These are phyloP conservation scores for Parazoanthus darwini DNA, from an alignment of 92 coral and sea anemone species.

Conservation along the genomic window DNA sequence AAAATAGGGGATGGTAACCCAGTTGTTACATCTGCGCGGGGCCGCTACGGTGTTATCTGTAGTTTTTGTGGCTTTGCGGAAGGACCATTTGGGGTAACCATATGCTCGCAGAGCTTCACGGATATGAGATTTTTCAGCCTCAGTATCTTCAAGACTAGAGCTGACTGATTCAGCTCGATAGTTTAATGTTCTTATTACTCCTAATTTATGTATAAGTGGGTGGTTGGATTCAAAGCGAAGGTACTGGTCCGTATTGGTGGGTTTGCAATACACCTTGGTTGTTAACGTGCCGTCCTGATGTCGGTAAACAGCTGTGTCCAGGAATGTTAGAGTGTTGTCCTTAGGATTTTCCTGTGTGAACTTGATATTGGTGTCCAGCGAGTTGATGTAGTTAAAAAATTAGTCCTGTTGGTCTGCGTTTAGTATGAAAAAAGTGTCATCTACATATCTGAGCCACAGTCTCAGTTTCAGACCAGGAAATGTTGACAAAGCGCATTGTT, in stretches of 20 bases:
- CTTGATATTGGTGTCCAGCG: too few relatives aligned
- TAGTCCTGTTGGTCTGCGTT: background rate
- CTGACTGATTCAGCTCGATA: slow-evolving; percentile 8
- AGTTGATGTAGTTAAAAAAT: slow-evolving; percentile 24
- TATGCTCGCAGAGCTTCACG: slow-evolving; percentile 16
- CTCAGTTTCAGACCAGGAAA: slow-evolving; percentile 29
- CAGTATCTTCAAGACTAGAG: too few relatives aligned
- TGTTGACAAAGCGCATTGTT: slow-evolving; percentile 30
- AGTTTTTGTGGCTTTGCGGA: slow-evolving; percentile 18
- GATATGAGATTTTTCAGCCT: slow-evolving; percentile 1
- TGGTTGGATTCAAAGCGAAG: slow-evolving; percentile 31
- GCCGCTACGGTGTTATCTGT: slow-evolving; percentile 10
- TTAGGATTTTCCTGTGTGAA: slow-evolving; percentile 41
- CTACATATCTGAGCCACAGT: slow-evolving; percentile 49
- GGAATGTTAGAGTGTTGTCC: slow-evolving; percentile 41
- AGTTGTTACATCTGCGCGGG: slow-evolving; percentile 15
- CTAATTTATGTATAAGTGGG: slow-evolving; percentile 14
- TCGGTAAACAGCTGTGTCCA: slow-evolving; percentile 44
- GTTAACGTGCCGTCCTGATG: slow-evolving; percentile 28
- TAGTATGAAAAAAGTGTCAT: slow-evolving; percentile 36
- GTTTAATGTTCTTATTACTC: slow-evolving; percentile 9
- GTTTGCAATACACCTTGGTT: slow-evolving; percentile 6
- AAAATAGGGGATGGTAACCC: slow-evolving; percentile 7
- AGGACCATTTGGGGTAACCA: slow-evolving; percentile 20
- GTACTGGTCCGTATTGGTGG: slow-evolving; percentile 19